Percentiles rank a stretch among this genome's conserved stretches.
Evolutionary conservation across 2,797 vertebrate genomes (phyloP).

Genomic region (Discoglossus pictus): DNA sequence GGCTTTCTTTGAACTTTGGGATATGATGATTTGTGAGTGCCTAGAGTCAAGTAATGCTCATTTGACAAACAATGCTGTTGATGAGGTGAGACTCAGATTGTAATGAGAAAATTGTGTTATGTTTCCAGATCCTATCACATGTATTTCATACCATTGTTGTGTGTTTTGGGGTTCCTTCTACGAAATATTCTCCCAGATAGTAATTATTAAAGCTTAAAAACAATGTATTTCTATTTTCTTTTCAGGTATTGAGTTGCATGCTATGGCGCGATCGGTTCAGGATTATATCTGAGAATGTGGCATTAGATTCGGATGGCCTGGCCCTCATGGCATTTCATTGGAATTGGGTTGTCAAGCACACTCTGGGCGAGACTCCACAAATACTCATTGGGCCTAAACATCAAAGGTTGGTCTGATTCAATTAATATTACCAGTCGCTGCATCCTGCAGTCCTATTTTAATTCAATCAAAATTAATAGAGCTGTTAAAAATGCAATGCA

Average conservation of each 20-base stretch:
- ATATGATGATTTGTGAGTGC: constrained; percentile 78
- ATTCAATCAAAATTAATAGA: too few relatives aligned
- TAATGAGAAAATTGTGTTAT: too few relatives aligned
- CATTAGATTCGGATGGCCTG: constrained; percentile 78
- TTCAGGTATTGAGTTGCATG: constrained; percentile 68
- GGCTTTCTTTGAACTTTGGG: constrained; percentile 89
- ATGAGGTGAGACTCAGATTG: constrained; percentile 71
- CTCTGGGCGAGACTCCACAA: constrained; percentile 78
- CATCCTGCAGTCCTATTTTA: too few relatives aligned
- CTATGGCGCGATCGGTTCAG: constrained; percentile 91
- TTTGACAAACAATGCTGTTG: constrained; percentile 80
- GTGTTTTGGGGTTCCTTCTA: too few relatives aligned
- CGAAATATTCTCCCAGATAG: too few relatives aligned
- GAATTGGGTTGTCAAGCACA: constrained; percentile 94
- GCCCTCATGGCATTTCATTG: constrained; percentile 90
- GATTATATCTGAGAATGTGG: constrained; percentile 76
- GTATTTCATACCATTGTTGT: too few relatives aligned
- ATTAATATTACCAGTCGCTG: too few relatives aligned
- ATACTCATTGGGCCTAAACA: constrained; percentile 77
- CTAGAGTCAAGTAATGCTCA: constrained; percentile 79
- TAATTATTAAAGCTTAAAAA: too few relatives aligned
- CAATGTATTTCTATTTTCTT: constrained; percentile 25
- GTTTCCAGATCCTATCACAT: too few relatives aligned
- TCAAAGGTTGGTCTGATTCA: constrained; percentile 76
- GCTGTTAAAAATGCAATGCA: too few relatives aligned